Conservation (phyloP, 2,888 invertebrate species). For the Tipula lateralis region DNA sequence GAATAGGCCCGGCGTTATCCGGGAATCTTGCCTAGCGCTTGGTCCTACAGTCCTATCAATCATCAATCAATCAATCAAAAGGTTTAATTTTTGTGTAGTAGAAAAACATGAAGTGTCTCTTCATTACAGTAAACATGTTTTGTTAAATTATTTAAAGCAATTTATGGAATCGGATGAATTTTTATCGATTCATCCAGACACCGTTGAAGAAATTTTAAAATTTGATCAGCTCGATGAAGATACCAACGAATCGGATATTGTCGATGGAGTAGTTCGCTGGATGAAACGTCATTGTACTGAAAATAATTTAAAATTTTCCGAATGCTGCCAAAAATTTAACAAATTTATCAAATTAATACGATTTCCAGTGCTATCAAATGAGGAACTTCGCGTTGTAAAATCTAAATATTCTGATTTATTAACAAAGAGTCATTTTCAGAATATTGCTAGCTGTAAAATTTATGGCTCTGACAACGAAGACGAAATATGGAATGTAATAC, state of each 20-base stretch:
- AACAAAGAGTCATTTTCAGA: neutral
- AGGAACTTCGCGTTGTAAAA: neutral
- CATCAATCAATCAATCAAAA: too few species aligned
- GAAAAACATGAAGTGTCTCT: too few species aligned
- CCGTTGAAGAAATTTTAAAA: neutral
- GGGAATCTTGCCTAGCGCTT: too few species aligned
- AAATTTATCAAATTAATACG: neutral
- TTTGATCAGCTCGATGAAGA: neutral
- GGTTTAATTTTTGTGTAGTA: too few species aligned
- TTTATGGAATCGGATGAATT: neutral
- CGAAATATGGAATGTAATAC: neutral
- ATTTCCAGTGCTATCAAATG: neutral
- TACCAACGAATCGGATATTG: neutral
- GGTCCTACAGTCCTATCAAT: too few species aligned
- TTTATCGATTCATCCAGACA: neutral
- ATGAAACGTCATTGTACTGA: too few species aligned
- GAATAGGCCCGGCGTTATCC: too few species aligned
- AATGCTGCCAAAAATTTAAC: neutral
- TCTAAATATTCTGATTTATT: neutral
- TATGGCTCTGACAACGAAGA: neutral
- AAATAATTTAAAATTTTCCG: too few species aligned
- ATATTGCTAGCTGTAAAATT: neutral
- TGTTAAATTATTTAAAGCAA: too few species aligned
- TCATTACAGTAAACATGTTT: too few species aligned
- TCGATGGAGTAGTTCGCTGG: neutral